These are phyloP conservation scores for Hirtodrosophila histrioides DNA, from an alignment of 2,888 invertebrate species.

Conservation along the genomic window DNA sequence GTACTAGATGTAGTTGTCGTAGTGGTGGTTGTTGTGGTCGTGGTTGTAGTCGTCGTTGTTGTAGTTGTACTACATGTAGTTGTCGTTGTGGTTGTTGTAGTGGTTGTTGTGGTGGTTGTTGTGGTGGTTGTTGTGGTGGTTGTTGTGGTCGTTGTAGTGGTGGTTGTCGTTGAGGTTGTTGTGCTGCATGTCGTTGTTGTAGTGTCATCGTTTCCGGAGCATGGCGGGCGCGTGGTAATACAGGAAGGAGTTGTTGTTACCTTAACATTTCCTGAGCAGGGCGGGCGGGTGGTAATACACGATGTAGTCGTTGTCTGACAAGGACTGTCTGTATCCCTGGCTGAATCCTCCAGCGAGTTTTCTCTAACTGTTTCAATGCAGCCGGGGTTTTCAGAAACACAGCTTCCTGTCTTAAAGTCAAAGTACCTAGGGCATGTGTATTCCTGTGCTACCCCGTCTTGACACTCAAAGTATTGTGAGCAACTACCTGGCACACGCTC, in stretches of 20 bases:
- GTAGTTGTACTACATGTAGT: too few species aligned
- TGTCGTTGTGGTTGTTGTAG: constrained; percentile 11
- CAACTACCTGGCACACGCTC: constrained; percentile 76
- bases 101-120: constrained; percentile 8
- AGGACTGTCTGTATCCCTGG: constrained; percentile 10
- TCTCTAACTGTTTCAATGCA: constrained; percentile 50
- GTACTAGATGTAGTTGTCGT: constrained; percentile 12
- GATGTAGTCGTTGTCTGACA: constrained; percentile 30
- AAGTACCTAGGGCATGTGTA: constrained; percentile 64
- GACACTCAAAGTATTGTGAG: constrained; percentile 72
- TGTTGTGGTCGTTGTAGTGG: constrained; percentile 12
- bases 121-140: not conserved
- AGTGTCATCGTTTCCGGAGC: not conserved
- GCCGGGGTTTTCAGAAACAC: constrained; percentile 61
- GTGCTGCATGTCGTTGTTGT: constrained; percentile 11
- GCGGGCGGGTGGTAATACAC: constrained; percentile 31
- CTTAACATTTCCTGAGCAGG: constrained; percentile 24
- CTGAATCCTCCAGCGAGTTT: not conserved
- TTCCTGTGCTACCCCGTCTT: constrained; percentile 51
- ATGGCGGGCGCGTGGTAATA: constrained; percentile 14
- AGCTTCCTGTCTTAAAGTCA: constrained; percentile 53
- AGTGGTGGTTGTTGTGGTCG: constrained; percentile 1
- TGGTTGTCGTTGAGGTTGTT: constrained; percentile 8
- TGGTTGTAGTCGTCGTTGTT: not conserved
- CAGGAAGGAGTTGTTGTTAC: constrained; percentile 17